Percentiles rank a stretch among this genome's conserved stretches.
Conservation (phyloP, 2,888 invertebrate species). For the Nomada lathburiana region DNA sequence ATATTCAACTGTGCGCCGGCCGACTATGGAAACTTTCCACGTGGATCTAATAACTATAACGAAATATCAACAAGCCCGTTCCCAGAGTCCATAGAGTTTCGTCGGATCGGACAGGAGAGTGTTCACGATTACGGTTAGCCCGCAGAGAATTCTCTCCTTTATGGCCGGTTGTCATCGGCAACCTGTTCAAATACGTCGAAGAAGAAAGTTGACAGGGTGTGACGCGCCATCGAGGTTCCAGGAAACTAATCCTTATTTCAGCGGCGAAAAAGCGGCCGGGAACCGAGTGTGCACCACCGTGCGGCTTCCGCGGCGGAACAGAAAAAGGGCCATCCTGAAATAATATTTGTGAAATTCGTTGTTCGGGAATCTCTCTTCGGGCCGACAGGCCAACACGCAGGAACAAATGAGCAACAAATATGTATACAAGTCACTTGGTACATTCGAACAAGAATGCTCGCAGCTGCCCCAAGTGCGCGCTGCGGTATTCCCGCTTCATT, state of each 20-base stretch:
- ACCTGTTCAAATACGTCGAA: slow-evolving; percentile 61
- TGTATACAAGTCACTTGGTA: slow-evolving; percentile 64
- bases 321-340: slow-evolving; percentile 68
- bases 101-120: slow-evolving; percentile 12
- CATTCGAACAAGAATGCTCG: slow-evolving; percentile 43
- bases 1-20: background rate
- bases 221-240: slow-evolving; percentile 44
- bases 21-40: background rate
- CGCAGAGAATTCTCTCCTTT: slow-evolving; percentile 14
- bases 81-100: slow-evolving; percentile 6
- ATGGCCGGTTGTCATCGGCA: slow-evolving; percentile 33
- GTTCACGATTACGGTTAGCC: slow-evolving; percentile 26
- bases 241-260: slow-evolving; percentile 58
- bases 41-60: slow-evolving; percentile 34
- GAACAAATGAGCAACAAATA: slow-evolving; percentile 77
- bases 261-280: background rate
- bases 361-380: slow-evolving; percentile 29
- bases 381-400: slow-evolving; percentile 25
- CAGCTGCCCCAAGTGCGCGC: slow-evolving; percentile 54
- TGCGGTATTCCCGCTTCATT: slow-evolving; percentile 48
- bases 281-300: slow-evolving; percentile 17
- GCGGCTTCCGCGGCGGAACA: slow-evolving; percentile 31
- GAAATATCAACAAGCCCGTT: slow-evolving; percentile 36
- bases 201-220: slow-evolving; percentile 35
- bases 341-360: slow-evolving; percentile 74